These are phyloP conservation scores for Apis laboriosa DNA, from an alignment of 1,140 invertebrate genomes.

Conservation along the genomic window DNA sequence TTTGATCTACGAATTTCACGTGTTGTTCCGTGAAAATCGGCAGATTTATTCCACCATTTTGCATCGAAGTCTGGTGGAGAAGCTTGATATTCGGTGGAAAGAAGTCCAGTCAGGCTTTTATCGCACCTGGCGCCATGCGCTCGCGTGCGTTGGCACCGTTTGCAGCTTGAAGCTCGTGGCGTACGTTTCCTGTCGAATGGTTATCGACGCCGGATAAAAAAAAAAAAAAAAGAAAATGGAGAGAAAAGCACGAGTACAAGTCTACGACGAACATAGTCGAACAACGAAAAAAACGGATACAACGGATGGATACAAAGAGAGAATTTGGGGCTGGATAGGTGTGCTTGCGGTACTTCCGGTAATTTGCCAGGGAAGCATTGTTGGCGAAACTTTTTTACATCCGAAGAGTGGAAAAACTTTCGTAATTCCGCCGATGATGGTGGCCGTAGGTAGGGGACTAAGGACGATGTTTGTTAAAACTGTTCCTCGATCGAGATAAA, in stretches of 20 bases:
- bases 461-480: conserved; percentile 29
- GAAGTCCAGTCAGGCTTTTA: conserved; percentile 38
- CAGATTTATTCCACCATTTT: background rate
- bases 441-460: background rate
- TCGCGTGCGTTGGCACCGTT: conserved; percentile 49
- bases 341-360: conserved; percentile 31
- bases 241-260: background rate
- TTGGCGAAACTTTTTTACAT: conserved; percentile 31
- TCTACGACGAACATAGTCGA: background rate
- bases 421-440: background rate
- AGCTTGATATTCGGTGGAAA: background rate
- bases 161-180: conserved; percentile 13
- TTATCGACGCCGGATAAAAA: conserved; percentile 19
- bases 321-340: background rate
- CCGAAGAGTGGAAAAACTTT: conserved; percentile 19
- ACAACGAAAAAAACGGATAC: conserved; percentile 8
- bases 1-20: background rate
- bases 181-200: conserved; percentile 22
- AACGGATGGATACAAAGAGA: background rate
- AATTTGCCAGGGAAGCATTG: conserved; percentile 24
- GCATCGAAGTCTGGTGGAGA: background rate
- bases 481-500: background rate
- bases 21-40: background rate
- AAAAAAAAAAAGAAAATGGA: background rate
- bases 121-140: conserved; percentile 21